Conservation (phyloP, 1,140 invertebrate species). For the Lasaia peninsularis region DNA sequence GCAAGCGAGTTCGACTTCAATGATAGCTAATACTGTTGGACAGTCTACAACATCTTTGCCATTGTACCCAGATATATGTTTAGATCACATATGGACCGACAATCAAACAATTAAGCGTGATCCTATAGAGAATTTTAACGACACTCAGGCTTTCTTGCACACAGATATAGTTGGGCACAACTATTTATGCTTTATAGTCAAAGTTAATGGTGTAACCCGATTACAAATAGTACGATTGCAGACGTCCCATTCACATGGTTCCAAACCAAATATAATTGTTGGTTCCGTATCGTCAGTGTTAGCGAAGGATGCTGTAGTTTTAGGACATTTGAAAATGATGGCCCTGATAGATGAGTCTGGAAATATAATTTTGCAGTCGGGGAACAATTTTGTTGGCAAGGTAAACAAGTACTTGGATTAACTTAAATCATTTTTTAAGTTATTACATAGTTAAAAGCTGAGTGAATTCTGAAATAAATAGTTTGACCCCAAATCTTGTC, state of each 20-base stretch:
- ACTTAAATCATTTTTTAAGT: no score
- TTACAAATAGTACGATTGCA: conserved; percentile 87
- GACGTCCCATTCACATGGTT: conserved; percentile 81
- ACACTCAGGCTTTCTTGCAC: conserved; percentile 88
- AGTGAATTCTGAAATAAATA: no score
- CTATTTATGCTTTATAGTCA: conserved; percentile 90
- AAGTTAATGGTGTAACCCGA: conserved; percentile 77
- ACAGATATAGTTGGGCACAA: conserved; percentile 89
- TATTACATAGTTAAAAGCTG: no score
- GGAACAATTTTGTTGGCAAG: conserved; percentile 88
- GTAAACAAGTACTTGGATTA: conserved; percentile 40
- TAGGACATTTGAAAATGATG: conserved; percentile 89
- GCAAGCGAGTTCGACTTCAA: conserved; percentile 66
- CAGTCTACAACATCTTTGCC: conserved; percentile 80
- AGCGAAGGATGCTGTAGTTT: conserved; percentile 89
- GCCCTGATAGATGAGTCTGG: conserved; percentile 88
- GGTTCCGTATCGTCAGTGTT: conserved; percentile 84
- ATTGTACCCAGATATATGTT: conserved; percentile 88
- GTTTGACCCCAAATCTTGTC: no score
- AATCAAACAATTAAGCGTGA: conserved; percentile 77
- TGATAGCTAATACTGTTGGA: conserved; percentile 49
- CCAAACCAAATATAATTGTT: conserved; percentile 82
- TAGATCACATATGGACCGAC: conserved; percentile 94
- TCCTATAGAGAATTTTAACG: conserved; percentile 72
- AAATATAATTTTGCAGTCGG: conserved; percentile 91